Conservation (phyloP, 2,888 invertebrate genomes). For the Tenthredo livida region DNA sequence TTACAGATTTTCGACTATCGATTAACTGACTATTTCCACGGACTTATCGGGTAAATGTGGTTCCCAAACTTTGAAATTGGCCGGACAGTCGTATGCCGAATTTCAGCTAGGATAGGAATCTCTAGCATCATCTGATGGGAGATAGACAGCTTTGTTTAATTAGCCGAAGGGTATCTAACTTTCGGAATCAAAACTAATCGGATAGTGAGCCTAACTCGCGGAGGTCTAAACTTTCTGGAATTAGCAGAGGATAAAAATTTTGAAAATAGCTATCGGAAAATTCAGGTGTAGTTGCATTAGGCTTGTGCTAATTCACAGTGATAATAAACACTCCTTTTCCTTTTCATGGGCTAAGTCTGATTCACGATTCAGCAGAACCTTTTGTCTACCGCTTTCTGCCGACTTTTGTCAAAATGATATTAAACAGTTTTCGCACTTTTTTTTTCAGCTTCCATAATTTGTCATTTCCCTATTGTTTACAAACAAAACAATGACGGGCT, state of each 20-base stretch:
- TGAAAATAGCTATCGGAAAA: background rate
- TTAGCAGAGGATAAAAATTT: background rate
- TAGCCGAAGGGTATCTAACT: slow-evolving; percentile 8
- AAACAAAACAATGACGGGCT: slow-evolving; percentile 12
- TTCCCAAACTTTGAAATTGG: background rate
- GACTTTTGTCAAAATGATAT: background rate
- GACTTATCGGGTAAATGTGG: background rate
- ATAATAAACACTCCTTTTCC: background rate
- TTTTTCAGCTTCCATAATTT: background rate
- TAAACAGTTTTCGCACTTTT: background rate
- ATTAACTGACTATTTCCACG: background rate
- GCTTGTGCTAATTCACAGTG: background rate
- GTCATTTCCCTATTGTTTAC: slow-evolving; percentile 27
- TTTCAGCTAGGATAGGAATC: background rate
- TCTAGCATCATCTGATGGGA: background rate
- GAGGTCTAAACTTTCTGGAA: background rate
- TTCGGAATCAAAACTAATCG: background rate
- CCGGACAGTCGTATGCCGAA: background rate
- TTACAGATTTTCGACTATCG: background rate
- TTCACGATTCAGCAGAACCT: background rate
- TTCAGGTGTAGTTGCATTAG: background rate
- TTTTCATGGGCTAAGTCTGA: background rate
- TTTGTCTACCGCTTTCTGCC: background rate
- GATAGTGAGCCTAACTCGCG: background rate
- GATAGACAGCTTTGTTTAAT: slow-evolving; percentile 24